Base-by-base conservation (phyloP, 1,140 invertebrate genomes). In the Diorhabda elongata region DNA sequence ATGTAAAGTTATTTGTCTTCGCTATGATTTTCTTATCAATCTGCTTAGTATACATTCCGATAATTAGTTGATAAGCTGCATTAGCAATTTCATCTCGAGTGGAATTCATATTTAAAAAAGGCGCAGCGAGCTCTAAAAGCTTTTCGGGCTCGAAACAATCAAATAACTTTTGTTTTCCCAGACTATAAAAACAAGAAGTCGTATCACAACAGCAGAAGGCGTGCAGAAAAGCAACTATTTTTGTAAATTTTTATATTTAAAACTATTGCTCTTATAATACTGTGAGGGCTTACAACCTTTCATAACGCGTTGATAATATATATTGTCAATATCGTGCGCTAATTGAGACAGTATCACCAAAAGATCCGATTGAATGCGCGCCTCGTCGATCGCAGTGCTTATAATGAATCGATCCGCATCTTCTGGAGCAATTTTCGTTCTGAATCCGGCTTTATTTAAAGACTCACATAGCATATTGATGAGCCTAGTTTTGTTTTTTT, bases 361-460 rank as follows among this genome's bases (percentile, higher is more conserved):
- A 69, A 67, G 71, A 71, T 70, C 72, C 69, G 74, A 70, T 68
- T 68, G 65, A 42, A n/a, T 11, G 61, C 68, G 71, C 7, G 72
- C 73, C 73, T 76, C 61, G 52, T 80, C 72, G 67, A 76, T 74
- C 72, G 78, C 78, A 68, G 76, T 79, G 70, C 70, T 69, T 73
- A 79, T 71, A 44, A 78, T 80, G 3, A 78, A 41, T 6, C 70
- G 67, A 74, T 79, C 73, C 67, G 75, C 75, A 71, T 79, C 73
- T 66, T 76, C 74, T 66, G 69, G 5, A 73, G 77, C 75, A 76
- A 76, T 73, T 74, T 72, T 72, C 8, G 74, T 70, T 2, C n/a
- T 44, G 61, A 78, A 73, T 70, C 72, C 71, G 41, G 56, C 72
- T 68, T 70, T 60, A 9, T 71, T 71, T 66, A 78, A 75, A 57